Evolutionary conservation across 2,888 invertebrate species (phyloP).

Genomic region (Heliothis peltigera): DNA sequence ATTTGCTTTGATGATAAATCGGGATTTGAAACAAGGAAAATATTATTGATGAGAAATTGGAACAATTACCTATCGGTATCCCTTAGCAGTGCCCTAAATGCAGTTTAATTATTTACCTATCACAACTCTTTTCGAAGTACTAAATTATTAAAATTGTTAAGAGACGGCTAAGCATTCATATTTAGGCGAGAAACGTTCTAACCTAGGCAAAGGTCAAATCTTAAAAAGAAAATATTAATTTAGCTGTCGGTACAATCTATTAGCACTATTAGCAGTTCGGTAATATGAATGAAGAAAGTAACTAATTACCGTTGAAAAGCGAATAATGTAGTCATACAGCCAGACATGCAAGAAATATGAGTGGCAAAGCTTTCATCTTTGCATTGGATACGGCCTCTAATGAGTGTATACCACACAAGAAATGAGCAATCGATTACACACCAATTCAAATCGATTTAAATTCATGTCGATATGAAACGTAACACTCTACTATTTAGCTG

Average conservation of each 20-base stretch:
- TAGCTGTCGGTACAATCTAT: slow-evolving; percentile 60
- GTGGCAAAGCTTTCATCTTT: slow-evolving; percentile 70
- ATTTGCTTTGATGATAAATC: too few relatives aligned
- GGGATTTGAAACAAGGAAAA: too few relatives aligned
- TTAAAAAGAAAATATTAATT: slow-evolving; percentile 27
- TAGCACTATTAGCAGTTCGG: slow-evolving; percentile 65
- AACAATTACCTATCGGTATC: too few relatives aligned
- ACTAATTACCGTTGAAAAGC: slow-evolving; percentile 73
- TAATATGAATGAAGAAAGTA: slow-evolving; percentile 73
- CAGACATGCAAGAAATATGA: slow-evolving; percentile 68
- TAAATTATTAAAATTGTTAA: slow-evolving; percentile 7
- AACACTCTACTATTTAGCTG: slow-evolving; percentile 62
- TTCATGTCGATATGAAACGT: slow-evolving; percentile 49
- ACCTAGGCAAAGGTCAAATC: slow-evolving; percentile 35
- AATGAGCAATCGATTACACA: slow-evolving; percentile 56
- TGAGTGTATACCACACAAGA: slow-evolving; percentile 57
- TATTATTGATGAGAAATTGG: too few relatives aligned
- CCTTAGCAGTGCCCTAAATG: too few relatives aligned
- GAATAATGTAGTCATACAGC: slow-evolving; percentile 68
- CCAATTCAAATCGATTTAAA: slow-evolving; percentile 49
- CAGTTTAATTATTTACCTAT: slow-evolving; percentile 24
- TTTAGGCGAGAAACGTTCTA: background rate
- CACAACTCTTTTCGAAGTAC: slow-evolving; percentile 19
- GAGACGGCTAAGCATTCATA: background rate
- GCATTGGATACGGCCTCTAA: slow-evolving; percentile 61